Evolutionary conservation across 2,888 invertebrate genomes (phyloP), one percentile per base, ranked within the genome.

Genomic region (Sclerodermus sp.): DNA sequence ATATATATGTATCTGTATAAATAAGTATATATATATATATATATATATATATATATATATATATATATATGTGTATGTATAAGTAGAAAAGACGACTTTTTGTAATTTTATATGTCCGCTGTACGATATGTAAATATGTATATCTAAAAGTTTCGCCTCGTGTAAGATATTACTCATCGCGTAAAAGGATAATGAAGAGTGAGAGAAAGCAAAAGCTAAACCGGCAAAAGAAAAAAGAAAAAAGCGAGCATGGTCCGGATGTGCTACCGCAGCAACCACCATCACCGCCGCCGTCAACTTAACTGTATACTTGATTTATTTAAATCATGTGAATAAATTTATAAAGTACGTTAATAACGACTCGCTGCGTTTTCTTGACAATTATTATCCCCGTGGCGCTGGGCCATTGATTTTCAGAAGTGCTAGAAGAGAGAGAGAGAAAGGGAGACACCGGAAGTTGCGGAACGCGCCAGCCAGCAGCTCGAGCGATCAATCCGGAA

Each of bases 91-190:
- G 69, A 44, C 42, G 69, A 74, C 76, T 76, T 77, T 77, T 77
- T 77, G 71, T 77, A 77, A 78, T 77, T 78, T 77, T 77, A 76
- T 77, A 77, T 75, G 74, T 76, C 73, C 61, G 61, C 63, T 77
- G 77, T 78, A 77, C 57, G 64, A 78, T 77, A 78, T 78, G 77
- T 78, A 78, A 70, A 78, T 78, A 78, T 76, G 77, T 78, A 76
- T 68, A 68, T 73, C 66, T 58, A 58, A 66, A 69, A 23, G 23
- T 62, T 68, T 70, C 71, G 77, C 77, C 77, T 77, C 73, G 67
- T 76, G 76, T 77, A 76, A 77, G 73, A 76, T 77, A 74, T 63
- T 68, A 66, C 62, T 67, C 63, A 42, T 53, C 61, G 66, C 62
- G 64, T 62, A 59, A 53, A 49, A 51, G 37, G 42, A 34, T 46